Percentiles rank a stretch among this genome's conserved stretches.
Conservation (phyloP, 2,113 vertebrate genomes). For the Amia ocellicauda region DNA sequence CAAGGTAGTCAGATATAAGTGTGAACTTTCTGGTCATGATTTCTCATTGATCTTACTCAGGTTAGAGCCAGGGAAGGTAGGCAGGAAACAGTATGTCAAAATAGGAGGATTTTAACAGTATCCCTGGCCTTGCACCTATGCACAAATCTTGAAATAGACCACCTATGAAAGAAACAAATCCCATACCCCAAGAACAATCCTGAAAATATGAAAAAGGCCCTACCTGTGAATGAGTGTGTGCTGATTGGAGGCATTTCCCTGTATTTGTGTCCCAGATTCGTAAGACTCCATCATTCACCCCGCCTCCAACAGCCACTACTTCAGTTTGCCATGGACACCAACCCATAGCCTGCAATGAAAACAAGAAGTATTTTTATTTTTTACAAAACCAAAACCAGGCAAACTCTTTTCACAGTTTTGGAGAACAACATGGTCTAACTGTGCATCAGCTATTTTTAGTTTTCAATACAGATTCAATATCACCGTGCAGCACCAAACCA, state of each 20-base stretch:
- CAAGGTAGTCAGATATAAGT: neutral
- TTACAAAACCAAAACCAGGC: slow-evolving; percentile 8
- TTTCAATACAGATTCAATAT: neutral
- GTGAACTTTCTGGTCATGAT: neutral
- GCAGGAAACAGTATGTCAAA: no score
- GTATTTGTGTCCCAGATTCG: slow-evolving; percentile 62
- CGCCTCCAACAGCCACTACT: slow-evolving; percentile 64
- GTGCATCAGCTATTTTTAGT: neutral
- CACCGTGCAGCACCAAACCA: neutral
- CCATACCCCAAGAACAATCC: neutral
- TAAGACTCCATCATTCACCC: slow-evolving; percentile 68
- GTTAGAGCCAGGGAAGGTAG: no score
- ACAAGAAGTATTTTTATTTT: neutral
- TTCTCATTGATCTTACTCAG: neutral
- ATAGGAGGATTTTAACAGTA: no score
- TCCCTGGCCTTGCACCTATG: no score
- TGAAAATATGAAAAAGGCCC: slow-evolving; percentile 10
- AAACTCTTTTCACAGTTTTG: neutral
- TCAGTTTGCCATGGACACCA: slow-evolving; percentile 74
- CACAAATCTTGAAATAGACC: no score
- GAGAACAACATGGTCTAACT: neutral
- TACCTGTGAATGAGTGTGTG: slow-evolving; percentile 71
- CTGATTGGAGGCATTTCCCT: slow-evolving; percentile 51
- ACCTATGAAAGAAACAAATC: neutral
- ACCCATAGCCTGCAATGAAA: slow-evolving; percentile 53